Conservation (phyloP, 1,140 invertebrate genomes). For the Gonioctena quinquepunctata region DNA sequence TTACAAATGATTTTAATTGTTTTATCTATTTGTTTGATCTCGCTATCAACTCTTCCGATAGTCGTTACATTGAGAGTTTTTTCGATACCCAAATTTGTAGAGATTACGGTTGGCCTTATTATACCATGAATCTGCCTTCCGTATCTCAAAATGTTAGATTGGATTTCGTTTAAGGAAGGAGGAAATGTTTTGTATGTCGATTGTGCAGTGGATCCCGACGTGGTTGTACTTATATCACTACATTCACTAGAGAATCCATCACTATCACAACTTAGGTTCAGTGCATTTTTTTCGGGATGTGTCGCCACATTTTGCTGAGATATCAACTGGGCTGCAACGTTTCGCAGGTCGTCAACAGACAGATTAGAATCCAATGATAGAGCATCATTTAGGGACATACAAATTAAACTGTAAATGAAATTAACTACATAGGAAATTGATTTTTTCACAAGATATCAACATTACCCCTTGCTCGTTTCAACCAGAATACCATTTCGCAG, state of each 20-base stretch:
- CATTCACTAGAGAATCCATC: slow-evolving; percentile 54
- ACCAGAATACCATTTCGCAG: slow-evolving; percentile 56
- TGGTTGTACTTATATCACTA: slow-evolving; percentile 44
- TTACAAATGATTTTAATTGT: not conserved
- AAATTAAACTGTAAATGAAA: slow-evolving; percentile 52
- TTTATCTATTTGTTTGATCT: not conserved
- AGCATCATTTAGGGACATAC: slow-evolving; percentile 57
- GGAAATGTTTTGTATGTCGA: slow-evolving; percentile 30
- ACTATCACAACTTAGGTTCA: slow-evolving; percentile 42
- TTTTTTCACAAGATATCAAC: not conserved
- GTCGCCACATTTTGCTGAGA: slow-evolving; percentile 41
- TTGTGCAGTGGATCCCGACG: slow-evolving; percentile 27
- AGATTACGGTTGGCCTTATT: too few relatives aligned
- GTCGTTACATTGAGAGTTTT: too few relatives aligned
- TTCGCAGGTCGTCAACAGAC: slow-evolving; percentile 56
- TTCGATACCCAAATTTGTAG: too few relatives aligned
- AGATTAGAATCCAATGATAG: slow-evolving; percentile 54
- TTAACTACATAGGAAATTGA: too few relatives aligned
- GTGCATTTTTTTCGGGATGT: not conserved
- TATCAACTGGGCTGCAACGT: slow-evolving; percentile 55
- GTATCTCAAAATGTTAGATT: slow-evolving; percentile 8
- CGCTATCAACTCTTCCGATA: not conserved
- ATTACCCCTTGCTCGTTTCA: slow-evolving; percentile 55
- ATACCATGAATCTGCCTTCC: slow-evolving; percentile 4
- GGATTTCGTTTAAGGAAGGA: slow-evolving; percentile 27